Base-by-base conservation (phyloP, 64 coral and sea anemone species). In the Stichodactyla helianthus region DNA sequence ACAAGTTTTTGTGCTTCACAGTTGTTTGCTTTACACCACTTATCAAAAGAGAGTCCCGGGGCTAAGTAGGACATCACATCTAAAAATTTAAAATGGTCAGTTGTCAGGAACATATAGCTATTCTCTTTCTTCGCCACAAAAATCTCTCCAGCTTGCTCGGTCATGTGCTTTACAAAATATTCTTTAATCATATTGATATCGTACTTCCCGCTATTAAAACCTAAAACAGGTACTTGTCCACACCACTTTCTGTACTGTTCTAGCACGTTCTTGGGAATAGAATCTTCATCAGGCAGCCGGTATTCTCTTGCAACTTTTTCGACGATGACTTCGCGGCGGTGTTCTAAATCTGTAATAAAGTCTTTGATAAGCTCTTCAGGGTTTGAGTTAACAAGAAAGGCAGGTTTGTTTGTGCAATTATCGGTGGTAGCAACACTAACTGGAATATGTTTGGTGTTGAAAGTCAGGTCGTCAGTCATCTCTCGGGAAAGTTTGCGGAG, bases 291-390 rank as follows among this genome's bases (percentile, higher is more conserved):
- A 71, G 76, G 58, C 1, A 70, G 20, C 11, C 4, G 80, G 81
- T 83, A 82, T 54, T 89, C 76, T 53, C 27, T 53, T 54, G 4
- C 67, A 55, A 71, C 5, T 91, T 76, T 35, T 51, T 59, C 83
- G 9, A 53, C 11, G 56, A 91, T 85, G 26, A 11, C 70, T 50
- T 58, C 50, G 23, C 62, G 82, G 9, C 83, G 82, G 0, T 52
- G 60, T 56, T 71, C 54, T 53, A 90, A 58, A 83, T 54, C 82
- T 25, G 27, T 56, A 63, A 84, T 77, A 59, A 91, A 91, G n/a
- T 79, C 70, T 7, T 84, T 50, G 17, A 91, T 61, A 26, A 77
- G 19, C 85, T 77, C 85, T 22, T 71, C 83, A 18, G 84, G 89
- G 19, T 71, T 61, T 71, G 55, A 15, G 59, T 87, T 20, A 3